Conservation (phyloP, 2,113 vertebrate genomes). For the Hemiprocne comata region DNA sequence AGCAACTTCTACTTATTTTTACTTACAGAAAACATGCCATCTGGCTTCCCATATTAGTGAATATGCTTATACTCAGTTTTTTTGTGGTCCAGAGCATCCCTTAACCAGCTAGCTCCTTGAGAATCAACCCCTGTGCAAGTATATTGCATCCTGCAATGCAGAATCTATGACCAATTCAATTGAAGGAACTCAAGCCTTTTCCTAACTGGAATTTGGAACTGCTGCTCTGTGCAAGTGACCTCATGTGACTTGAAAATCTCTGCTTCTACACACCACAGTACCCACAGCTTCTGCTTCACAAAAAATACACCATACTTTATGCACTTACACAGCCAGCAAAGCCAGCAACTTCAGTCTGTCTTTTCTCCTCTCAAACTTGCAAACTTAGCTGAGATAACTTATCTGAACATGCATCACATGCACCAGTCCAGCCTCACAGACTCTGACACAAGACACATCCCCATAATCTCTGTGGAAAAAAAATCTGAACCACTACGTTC, state of each 20-base stretch:
- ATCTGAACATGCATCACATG: background rate
- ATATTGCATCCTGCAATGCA: background rate
- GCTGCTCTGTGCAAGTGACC: background rate
- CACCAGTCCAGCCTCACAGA: background rate
- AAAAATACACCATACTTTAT: background rate
- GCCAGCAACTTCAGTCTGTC: background rate
- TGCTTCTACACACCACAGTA: background rate
- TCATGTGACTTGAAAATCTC: fast-evolving
- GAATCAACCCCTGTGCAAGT: background rate
- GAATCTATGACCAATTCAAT: background rate
- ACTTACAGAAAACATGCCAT: background rate
- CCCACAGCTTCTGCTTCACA: background rate
- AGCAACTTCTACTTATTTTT: background rate
- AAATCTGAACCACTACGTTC: background rate
- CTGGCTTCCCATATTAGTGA: background rate
- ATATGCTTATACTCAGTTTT: background rate
- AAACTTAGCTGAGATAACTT: background rate
- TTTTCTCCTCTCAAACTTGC: background rate
- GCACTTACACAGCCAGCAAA: background rate
- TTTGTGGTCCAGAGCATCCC: background rate
- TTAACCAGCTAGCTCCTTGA: background rate
- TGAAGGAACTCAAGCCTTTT: background rate
- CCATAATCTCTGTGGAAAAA: background rate
- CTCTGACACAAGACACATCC: background rate
- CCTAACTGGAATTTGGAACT: background rate